These are phyloP conservation scores for Allophyes oxyacanthae DNA, from an alignment of 2,888 invertebrate species.

Conservation along the genomic window DNA sequence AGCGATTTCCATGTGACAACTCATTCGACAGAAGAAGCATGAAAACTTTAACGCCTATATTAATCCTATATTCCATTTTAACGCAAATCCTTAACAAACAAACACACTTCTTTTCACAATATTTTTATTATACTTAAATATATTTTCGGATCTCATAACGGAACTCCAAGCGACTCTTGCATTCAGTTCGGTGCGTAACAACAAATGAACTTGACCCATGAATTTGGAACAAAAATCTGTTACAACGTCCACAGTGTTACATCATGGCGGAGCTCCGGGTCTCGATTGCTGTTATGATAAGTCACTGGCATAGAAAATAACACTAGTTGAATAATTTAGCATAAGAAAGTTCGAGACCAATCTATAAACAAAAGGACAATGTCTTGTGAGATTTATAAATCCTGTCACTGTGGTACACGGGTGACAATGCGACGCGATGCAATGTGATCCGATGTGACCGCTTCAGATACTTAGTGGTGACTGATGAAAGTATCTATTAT, in stretches of 20 bases:
- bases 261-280: constrained; percentile 42
- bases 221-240: constrained; percentile 27
- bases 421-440: too few species aligned
- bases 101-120: constrained; percentile 1
- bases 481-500: too few species aligned
- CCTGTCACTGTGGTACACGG: too few species aligned
- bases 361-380: too few species aligned
- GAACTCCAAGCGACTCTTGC: constrained; percentile 22
- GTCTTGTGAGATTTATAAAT: too few species aligned
- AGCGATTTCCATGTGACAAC: too few species aligned
- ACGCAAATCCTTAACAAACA: constrained; percentile 1
- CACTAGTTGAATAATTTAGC: neutral
- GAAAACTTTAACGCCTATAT: too few species aligned
- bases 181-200: constrained; percentile 15
- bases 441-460: too few species aligned
- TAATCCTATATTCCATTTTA: neutral
- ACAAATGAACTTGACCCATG: constrained; percentile 46
- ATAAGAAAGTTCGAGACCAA: too few species aligned
- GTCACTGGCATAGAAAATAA: constrained; percentile 10
- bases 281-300: constrained; percentile 11
- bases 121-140: constrained; percentile 1
- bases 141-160: constrained; percentile 5
- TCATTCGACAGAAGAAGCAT: too few species aligned
- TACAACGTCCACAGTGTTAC: constrained; percentile 25
- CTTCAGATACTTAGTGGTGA: too few species aligned